Percentiles rank a stretch among this genome's conserved stretches.
phyloP scores from a whole-genome alignment of 1,140 invertebrate species.

The Orius laevigatus region DNA sequence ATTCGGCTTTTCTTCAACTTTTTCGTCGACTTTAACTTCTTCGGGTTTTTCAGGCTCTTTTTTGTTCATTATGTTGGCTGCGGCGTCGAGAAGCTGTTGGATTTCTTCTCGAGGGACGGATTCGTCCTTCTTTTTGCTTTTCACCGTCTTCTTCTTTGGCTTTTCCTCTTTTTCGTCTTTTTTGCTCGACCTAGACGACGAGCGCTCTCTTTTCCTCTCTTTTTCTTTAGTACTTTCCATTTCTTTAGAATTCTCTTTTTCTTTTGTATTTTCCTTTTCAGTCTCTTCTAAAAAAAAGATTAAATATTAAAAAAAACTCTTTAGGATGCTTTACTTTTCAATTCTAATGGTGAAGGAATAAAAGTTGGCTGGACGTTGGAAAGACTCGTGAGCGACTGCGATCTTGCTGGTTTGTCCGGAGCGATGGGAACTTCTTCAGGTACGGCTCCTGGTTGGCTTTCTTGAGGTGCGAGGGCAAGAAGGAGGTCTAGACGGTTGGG shows the following conservation, averaged over 20 bases:
- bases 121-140: conserved; percentile 17
- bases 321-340: conserved; percentile 1
- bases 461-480: conserved; percentile 56
- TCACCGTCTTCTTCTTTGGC: conserved; percentile 20
- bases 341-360: background rate
- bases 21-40: conserved; percentile 20
- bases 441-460: background rate
- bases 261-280: background rate
- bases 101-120: conserved; percentile 12
- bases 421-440: conserved; percentile 22
- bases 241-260: too few relatives aligned
- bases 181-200: conserved; percentile 5
- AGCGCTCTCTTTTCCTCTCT: conserved; percentile 12
- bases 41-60: conserved; percentile 23
- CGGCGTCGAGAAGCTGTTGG: conserved; percentile 15
- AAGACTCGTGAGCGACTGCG: conserved; percentile 48
- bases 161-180: conserved; percentile 15
- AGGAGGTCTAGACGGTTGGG: conserved; percentile 75
- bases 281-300: background rate
- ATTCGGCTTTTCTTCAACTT: conserved; percentile 2
- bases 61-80: conserved; percentile 20
- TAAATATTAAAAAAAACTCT: background rate
- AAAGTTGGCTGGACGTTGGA: conserved; percentile 18
- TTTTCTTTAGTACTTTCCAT: conserved; percentile 1
- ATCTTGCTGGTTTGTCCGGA: conserved; percentile 33